Conservation (phyloP, 2,113 vertebrate genomes). For the Lucifuga dentata region DNA sequence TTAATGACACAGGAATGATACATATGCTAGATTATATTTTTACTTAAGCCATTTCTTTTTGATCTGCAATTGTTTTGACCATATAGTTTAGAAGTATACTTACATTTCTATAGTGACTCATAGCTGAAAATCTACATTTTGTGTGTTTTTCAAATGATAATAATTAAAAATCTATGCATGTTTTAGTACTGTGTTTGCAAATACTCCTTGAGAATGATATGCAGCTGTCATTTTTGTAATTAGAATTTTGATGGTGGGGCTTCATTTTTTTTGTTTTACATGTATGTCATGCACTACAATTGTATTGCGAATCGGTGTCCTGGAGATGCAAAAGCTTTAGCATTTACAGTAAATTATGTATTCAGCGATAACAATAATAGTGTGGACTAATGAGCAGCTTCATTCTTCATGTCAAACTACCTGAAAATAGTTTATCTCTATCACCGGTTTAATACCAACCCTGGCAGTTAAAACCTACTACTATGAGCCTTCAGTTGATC, state of each 20-base stretch:
- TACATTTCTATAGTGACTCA: no score
- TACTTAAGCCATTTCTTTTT: not conserved
- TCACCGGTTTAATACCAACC: not conserved
- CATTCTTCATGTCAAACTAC: not conserved
- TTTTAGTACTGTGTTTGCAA: no score
- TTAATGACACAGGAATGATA: conserved; percentile 1
- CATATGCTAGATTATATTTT: not conserved
- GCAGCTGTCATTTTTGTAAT: no score
- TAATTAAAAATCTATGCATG: no score
- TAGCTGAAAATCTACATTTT: no score
- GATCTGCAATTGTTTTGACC: no score
- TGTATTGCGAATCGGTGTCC: not conserved
- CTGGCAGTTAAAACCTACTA: conserved; percentile 6
- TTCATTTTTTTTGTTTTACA: no score
- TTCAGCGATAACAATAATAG: not conserved
- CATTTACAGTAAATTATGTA: not conserved
- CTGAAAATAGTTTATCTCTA: conserved; percentile 2
- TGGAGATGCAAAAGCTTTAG: not conserved
- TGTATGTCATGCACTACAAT: no score
- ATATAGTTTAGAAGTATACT: no score
- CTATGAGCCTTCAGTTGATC: conserved; percentile 17
- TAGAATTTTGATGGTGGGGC: no score
- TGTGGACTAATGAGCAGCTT: not conserved
- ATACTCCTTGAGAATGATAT: no score
- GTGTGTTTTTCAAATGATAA: no score